Percentiles rank a stretch among this genome's conserved stretches.
phyloP scores from a whole-genome alignment of 2,888 invertebrate species.

The Drosophila macrothrix region DNA sequence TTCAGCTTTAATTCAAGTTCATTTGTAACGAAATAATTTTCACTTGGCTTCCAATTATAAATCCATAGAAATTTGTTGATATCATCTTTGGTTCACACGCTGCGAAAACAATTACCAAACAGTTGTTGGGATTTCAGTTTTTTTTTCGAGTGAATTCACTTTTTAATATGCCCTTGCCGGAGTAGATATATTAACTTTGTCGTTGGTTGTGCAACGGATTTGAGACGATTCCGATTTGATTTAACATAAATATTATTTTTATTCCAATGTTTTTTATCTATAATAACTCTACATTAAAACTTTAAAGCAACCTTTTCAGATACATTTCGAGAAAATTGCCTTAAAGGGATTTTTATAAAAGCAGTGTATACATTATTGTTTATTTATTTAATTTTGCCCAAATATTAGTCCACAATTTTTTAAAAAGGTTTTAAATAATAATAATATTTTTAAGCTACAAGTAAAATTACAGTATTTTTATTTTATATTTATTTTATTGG shows the following conservation, averaged over 20 bases:
- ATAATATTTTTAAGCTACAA: too few species aligned
- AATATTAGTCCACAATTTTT: too few species aligned
- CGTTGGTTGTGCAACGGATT: neutral
- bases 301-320: neutral
- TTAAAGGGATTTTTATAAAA: neutral
- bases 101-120: slow-evolving; percentile 38
- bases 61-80: slow-evolving; percentile 30
- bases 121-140: slow-evolving; percentile 8
- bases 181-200: accelerated
- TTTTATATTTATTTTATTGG: too few species aligned
- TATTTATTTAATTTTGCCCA: too few species aligned
- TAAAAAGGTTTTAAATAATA: too few species aligned
- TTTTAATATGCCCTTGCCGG: neutral
- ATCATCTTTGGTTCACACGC: slow-evolving; percentile 50
- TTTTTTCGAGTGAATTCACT: neutral
- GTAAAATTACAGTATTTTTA: too few species aligned
- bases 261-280: neutral
- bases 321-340: neutral
- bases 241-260: neutral
- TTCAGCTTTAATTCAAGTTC: slow-evolving; percentile 53
- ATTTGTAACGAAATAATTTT: slow-evolving; percentile 37
- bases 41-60: slow-evolving; percentile 41
- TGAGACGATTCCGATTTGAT: too few species aligned
- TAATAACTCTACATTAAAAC: neutral
- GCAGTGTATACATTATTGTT: too few species aligned